Conservation (phyloP, 2,797 vertebrate species). For the Mareca strepera region DNA sequence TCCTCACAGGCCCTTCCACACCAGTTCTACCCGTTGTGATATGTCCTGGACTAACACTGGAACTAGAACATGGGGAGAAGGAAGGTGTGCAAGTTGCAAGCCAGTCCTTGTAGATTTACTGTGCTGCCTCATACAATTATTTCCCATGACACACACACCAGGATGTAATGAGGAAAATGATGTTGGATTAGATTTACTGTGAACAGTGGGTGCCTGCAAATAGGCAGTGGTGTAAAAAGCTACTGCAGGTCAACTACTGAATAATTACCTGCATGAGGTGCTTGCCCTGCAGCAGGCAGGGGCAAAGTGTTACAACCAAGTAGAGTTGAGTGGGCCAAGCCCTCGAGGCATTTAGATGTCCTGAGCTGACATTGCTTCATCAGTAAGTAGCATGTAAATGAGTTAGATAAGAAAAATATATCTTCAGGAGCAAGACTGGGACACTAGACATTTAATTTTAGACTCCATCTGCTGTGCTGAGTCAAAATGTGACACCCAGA, state of each 20-base stretch:
- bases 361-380: background rate
- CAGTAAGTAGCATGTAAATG: background rate
- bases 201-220: background rate
- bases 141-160: background rate
- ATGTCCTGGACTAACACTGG: background rate
- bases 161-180: background rate
- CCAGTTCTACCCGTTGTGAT: background rate
- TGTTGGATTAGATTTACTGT: background rate
- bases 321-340: background rate
- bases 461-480: background rate
- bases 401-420: background rate
- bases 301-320: constrained; percentile 15
- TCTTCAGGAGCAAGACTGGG: background rate
- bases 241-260: background rate
- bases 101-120: background rate
- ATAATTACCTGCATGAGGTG: background rate
- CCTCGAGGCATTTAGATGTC: background rate
- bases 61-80: background rate
- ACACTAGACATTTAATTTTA: background rate
- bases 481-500: background rate
- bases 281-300: background rate
- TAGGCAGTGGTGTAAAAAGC: background rate
- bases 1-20: background rate
- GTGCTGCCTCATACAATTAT: background rate
- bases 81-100: background rate